These are phyloP conservation scores for Catharus minimus DNA, from an alignment of 2,113 vertebrate genomes.

Conservation along the genomic window DNA sequence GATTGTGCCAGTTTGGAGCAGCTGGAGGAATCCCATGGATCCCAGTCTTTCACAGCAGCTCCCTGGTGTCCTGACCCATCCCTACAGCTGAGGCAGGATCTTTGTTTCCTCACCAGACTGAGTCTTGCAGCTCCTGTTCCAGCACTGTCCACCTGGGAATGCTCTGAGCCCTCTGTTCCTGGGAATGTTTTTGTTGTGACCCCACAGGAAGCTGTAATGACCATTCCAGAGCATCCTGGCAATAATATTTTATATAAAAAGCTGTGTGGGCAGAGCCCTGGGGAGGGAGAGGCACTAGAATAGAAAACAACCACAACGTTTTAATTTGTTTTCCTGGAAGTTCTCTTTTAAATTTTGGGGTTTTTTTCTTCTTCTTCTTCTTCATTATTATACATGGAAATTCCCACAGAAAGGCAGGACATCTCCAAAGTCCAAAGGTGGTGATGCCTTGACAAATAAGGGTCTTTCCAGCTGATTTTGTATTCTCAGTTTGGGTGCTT, in stretches of 20 bases:
- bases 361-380: not conserved
- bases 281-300: not conserved
- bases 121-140: not conserved
- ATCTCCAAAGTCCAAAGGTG: not conserved
- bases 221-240: not conserved
- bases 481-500: not conserved
- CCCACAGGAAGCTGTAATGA: not conserved
- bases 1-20: not conserved
- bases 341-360: not conserved
- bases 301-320: not conserved
- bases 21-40: rapidly evolving
- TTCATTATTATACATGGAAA: not conserved
- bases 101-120: rapidly evolving
- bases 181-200: not conserved
- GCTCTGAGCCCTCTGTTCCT: not conserved
- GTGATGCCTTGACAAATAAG: not conserved
- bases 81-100: not conserved
- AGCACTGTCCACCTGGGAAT: not conserved
- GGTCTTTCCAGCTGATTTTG: not conserved
- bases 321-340: not conserved
- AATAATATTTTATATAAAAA: not conserved
- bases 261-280: not conserved
- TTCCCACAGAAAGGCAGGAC: not conserved
- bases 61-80: not conserved
- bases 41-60: not conserved